A percentile compares a stretch with the other conserved stretches of the same genome.
Conservation (phyloP, 2,797 vertebrate genomes). For the Podarcis siculus region DNA sequence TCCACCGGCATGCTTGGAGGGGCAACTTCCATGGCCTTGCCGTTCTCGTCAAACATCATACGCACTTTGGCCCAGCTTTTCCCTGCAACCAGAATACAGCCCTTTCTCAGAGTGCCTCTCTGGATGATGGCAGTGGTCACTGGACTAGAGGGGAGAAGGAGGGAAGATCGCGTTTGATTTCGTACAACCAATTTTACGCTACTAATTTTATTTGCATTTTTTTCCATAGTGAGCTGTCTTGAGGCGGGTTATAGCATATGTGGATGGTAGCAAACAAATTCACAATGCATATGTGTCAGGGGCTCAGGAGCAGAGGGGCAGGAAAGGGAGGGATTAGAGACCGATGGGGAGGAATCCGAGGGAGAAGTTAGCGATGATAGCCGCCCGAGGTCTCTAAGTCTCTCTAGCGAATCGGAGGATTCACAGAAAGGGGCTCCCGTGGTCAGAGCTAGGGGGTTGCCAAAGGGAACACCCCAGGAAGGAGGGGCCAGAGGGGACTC, state of each 20-base stretch:
- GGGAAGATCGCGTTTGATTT: conserved; percentile 14
- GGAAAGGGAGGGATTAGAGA: no score
- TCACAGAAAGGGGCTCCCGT: no score
- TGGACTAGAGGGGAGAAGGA: conserved; percentile 76
- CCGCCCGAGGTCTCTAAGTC: no score
- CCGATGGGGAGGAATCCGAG: no score
- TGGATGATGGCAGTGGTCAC: conserved; percentile 91
- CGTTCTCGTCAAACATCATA: conserved; percentile 91
- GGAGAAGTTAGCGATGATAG: no score
- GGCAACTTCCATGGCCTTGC: conserved; percentile 75
- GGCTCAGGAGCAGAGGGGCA: no score
- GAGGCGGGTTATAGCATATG: background rate
- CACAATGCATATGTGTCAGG: no score
- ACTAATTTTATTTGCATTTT: background rate
- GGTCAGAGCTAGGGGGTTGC: no score
- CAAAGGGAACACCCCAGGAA: no score
- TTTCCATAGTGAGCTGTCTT: background rate
- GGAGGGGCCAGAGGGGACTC: no score
- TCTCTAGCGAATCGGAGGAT: no score
- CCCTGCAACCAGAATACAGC: conserved; percentile 89
- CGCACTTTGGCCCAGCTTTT: conserved; percentile 93
- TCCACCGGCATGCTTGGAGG: conserved; percentile 86
- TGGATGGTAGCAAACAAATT: background rate
- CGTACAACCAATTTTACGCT: background rate
- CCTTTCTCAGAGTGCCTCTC: conserved; percentile 87